These are phyloP conservation scores for Trichogramma dendrolimi DNA, from an alignment of 2,888 invertebrate genomes.

Conservation along the genomic window DNA sequence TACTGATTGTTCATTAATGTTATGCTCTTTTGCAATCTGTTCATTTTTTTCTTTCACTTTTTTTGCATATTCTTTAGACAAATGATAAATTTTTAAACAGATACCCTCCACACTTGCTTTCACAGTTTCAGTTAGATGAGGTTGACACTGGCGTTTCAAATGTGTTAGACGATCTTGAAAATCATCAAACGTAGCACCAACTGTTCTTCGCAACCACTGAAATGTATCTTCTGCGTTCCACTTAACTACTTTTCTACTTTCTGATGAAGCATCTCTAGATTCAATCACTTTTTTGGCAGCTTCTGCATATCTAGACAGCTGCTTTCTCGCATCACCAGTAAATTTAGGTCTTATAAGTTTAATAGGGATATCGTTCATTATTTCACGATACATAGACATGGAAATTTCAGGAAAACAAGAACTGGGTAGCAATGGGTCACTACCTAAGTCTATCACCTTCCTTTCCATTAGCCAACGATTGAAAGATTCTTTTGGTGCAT, in stretches of 20 bases:
- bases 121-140: conserved; percentile 90
- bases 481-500: conserved; percentile 94
- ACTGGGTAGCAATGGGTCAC: conserved; percentile 87
- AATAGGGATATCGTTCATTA: conserved; percentile 97
- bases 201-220: conserved; percentile 88
- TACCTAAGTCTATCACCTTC: conserved; percentile 76
- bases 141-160: conserved; percentile 91
- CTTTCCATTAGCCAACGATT: conserved; percentile 95
- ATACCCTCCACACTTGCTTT: conserved; percentile 93
- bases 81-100: conserved; percentile 87
- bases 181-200: conserved; percentile 91
- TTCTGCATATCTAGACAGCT: conserved; percentile 88
- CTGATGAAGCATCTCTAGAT: conserved; percentile 85
- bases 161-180: conserved; percentile 83
- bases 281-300: conserved; percentile 97
- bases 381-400: conserved; percentile 91
- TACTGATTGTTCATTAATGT: conserved; percentile 63
- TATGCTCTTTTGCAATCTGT: conserved; percentile 80
- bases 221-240: conserved; percentile 99
- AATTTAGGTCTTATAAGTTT: conserved; percentile 93
- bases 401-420: conserved; percentile 90
- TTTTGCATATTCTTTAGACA: conserved; percentile 86
- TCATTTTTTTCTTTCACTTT: conserved; percentile 86
- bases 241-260: conserved; percentile 93
- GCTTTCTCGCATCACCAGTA: conserved; percentile 91